Base-by-base conservation (phyloP, 2,797 vertebrate genomes). In the Siniperca obscura region DNA sequence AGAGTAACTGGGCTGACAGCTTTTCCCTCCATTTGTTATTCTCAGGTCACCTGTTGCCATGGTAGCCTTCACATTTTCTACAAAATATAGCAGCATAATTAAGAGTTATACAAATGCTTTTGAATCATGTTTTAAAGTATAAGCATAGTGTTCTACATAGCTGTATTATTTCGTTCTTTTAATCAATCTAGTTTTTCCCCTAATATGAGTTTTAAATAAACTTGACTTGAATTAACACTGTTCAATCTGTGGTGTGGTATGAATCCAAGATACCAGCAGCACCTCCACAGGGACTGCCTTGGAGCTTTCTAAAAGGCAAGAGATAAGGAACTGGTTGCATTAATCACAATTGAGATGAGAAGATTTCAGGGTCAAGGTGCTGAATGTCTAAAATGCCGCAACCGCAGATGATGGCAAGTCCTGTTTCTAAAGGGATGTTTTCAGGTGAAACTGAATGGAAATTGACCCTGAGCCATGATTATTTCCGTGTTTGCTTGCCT, bases 21-120 rank as follows among this genome's bases (percentile, higher is more conserved):
- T 25, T 69, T 50, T 40, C 27, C 66, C 62, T 71, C 14, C 9
- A 72, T 86, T 77, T 89, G 72, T 82, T 75, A 70, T 60, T 70
- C 61, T 78, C 65, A 50, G 19, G 76, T 78, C 68, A 59, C 66
- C 78, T 82, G 90, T 92, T 85, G 74, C 92, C 78, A 90, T 87
- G 81, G 84, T 77, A 87, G 44, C 76, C 1, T 25, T 65, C 14
- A 36, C 57, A 52, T 46, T 68, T 75, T 36, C 27, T 42, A 34
- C 56, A n/a, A 85, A 76, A 64, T 69, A 60, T 1, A 78, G 16
- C 79, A 56, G 27, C 27, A 6, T 59, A 10, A 2, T 27, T 42
- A 21, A 69, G 40, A 46, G 19, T 67, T 25, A 14, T 4, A 8
- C 22, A 14, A 7, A 48, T 66, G 22, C 8, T 34, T 50, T 38